Evolutionary conservation across 2,113 vertebrate species (phyloP).

Genomic region (Verasper variegatus): DNA sequence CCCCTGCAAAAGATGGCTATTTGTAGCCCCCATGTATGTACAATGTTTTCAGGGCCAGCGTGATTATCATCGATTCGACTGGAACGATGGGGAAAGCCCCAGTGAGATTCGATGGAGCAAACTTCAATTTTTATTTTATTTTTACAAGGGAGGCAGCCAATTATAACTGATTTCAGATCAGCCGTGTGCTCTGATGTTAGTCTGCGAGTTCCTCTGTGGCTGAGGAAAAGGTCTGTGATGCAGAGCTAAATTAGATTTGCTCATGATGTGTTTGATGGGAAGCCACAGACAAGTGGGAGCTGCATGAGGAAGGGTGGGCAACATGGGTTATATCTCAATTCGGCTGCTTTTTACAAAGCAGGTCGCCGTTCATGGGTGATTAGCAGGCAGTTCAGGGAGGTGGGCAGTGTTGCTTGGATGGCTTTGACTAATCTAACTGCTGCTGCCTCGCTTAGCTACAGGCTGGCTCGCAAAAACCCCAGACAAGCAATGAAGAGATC

Average conservation of each 20-base stretch:
- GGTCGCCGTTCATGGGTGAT: slow-evolving; percentile 64
- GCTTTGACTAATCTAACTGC: slow-evolving; percentile 63
- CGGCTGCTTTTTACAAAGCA: slow-evolving; percentile 56
- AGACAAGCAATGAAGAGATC: slow-evolving; percentile 45
- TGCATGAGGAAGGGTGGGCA: slow-evolving; percentile 47
- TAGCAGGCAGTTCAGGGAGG: slow-evolving; percentile 66
- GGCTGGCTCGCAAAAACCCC: slow-evolving; percentile 36
- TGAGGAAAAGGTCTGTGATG: slow-evolving; percentile 38
- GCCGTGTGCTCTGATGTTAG: slow-evolving; percentile 43
- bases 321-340: slow-evolving; percentile 57
- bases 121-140: slow-evolving; percentile 19
- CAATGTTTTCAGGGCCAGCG: slow-evolving; percentile 42
- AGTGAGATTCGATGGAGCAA: slow-evolving; percentile 24
- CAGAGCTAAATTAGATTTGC: slow-evolving; percentile 60
- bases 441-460: slow-evolving; percentile 58
- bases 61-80: slow-evolving; percentile 58
- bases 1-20: slow-evolving; percentile 36
- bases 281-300: slow-evolving; percentile 57
- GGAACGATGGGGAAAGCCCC: slow-evolving; percentile 44
- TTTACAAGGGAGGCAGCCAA: slow-evolving; percentile 33
- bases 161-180: slow-evolving; percentile 61
- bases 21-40: slow-evolving; percentile 43
- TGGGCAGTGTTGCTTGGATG: slow-evolving; percentile 60
- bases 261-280: slow-evolving; percentile 58
- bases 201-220: slow-evolving; percentile 44